Evolutionary conservation across 2,888 invertebrate genomes (phyloP).

Genomic region (Limnephilus auricula): DNA sequence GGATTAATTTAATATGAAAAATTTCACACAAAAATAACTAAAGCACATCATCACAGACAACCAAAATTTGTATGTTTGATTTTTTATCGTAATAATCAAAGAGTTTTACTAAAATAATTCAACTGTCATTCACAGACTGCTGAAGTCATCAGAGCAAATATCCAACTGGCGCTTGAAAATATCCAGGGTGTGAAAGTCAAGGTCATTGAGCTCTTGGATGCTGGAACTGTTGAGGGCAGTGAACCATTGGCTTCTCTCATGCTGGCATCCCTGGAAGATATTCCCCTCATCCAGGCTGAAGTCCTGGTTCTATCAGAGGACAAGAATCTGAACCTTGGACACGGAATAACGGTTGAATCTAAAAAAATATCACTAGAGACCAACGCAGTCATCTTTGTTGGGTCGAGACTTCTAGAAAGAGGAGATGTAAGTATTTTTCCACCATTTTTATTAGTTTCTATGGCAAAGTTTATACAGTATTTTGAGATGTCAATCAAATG

Average conservation of each 20-base stretch:
- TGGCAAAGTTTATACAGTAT: too few species aligned
- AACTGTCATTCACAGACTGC: constrained; percentile 66
- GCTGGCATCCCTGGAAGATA: constrained; percentile 80
- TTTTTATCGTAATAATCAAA: too few species aligned
- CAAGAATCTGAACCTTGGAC: constrained; percentile 72
- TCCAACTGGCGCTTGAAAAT: constrained; percentile 88
- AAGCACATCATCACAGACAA: too few species aligned
- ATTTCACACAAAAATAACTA: too few species aligned
- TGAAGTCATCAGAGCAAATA: constrained; percentile 79
- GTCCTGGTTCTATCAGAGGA: constrained; percentile 78
- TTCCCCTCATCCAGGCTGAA: constrained; percentile 84
- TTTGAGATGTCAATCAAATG: too few species aligned
- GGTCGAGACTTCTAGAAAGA: constrained; percentile 76
- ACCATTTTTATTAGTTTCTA: not conserved
- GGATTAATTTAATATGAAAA: too few species aligned
- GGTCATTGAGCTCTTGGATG: constrained; percentile 77
- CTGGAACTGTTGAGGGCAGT: constrained; percentile 75
- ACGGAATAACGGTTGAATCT: constrained; percentile 79
- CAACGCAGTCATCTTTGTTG: constrained; percentile 76
- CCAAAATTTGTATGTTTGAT: too few species aligned
- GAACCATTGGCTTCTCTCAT: constrained; percentile 78
- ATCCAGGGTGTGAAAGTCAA: constrained; percentile 80
- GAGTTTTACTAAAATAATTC: not conserved
- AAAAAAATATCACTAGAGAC: constrained; percentile 79
- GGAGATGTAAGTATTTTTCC: constrained; percentile 71